Base-by-base conservation (phyloP, 2,113 vertebrate genomes). In the Mixornis gularis region DNA sequence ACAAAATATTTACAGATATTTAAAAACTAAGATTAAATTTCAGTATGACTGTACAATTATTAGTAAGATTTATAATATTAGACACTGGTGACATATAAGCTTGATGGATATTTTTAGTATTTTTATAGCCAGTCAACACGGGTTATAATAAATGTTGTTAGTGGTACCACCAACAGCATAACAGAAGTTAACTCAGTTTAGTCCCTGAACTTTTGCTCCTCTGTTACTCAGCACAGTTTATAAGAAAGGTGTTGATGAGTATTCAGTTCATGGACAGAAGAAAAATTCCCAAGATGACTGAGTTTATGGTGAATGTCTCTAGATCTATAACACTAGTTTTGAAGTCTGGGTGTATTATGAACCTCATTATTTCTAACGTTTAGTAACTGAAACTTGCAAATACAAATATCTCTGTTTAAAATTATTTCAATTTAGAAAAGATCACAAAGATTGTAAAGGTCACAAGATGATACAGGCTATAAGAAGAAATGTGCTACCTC, bases 1-100 rank as follows among this genome's bases (percentile, higher is more conserved):
- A 94, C 94, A 95, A 96, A 94, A 94, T 95, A 94, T 95, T 95
- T 94, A 94, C 27, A 91, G 71, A 59, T 87, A 65, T 63, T 73
- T 66, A 65, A 87, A 89, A 73, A 66, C 24, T 78, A 82, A 82
- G 55, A 89, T 58, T 82, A 44, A 82, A 79, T 94, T 91, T 80
- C 60, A 70, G 9, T 56, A 24, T 77, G 74, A 85, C 30, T 85
- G 66, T 64, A 81, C 38, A 73, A 55, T 89, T 91, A 82, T 40
- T 53, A 72, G 13, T 40, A 63, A 77, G 46, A 59, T 93, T 93
- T 92, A 82, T 46, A 51, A 41, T 65, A 82, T 60, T 55, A 76
- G 59, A 51, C 40, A 51, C 17, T 48, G 41, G 38, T 68, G 66
- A 76, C 38, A 85, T 25, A 69, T n/a, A 55, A 87, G 36, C 55